Evolutionary conservation across 2,888 invertebrate genomes (phyloP).

Genomic region (Chaitophorus viminalis): DNA sequence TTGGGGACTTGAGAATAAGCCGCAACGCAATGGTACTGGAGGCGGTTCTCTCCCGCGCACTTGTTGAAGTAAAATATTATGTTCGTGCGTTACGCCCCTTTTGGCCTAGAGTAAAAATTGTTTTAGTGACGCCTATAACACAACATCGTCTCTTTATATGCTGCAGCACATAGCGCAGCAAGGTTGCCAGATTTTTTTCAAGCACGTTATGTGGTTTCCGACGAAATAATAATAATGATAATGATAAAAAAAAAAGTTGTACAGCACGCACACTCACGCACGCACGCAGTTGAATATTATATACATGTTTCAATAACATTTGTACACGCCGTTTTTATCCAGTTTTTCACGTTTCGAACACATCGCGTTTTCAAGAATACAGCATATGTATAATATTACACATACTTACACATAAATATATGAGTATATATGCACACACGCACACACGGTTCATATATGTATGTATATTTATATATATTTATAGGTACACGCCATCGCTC

Average conservation of each 20-base stretch:
- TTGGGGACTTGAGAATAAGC: conserved; percentile 33
- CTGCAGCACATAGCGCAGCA: conserved; percentile 3
- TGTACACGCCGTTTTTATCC: conserved; percentile 45
- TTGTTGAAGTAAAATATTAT: conserved; percentile 61
- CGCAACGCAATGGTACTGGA: conserved; percentile 57
- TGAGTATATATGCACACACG: background rate
- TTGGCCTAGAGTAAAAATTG: conserved; percentile 62
- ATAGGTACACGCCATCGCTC: background rate
- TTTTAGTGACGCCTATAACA: conserved; percentile 59
- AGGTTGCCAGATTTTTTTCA: conserved; percentile 60
- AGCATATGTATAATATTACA: background rate
- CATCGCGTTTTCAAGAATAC: conserved; percentile 36
- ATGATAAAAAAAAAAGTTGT: conserved; percentile 41
- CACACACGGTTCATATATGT: background rate
- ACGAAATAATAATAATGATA: conserved; percentile 51
- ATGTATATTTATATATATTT: no score
- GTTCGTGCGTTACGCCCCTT: conserved; percentile 62
- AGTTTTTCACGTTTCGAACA: conserved; percentile 49
- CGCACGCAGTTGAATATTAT: conserved; percentile 22
- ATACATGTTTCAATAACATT: conserved; percentile 39
- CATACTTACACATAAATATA: background rate
- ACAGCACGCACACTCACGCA: background rate
- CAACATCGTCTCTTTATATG: conserved; percentile 14
- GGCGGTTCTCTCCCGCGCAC: conserved; percentile 62
- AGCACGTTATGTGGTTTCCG: conserved; percentile 59